Conservation (phyloP, 2,113 vertebrate species). For the Rhizomys pruinosus region DNA sequence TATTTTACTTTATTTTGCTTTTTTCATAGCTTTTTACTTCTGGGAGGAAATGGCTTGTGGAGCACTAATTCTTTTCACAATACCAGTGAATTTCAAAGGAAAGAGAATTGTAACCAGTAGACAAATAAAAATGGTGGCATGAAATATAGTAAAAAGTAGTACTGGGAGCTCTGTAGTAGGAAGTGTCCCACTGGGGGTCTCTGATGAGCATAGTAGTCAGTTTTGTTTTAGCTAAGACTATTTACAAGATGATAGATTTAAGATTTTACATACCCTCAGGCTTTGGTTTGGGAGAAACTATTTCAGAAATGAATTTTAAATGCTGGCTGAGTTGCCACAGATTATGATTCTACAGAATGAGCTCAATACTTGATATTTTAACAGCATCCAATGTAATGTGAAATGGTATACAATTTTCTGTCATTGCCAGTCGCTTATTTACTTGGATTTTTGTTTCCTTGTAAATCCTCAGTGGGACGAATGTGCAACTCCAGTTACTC, state of each 20-base stretch:
- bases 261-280: conserved; percentile 38
- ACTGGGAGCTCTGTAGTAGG: not conserved
- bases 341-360: conserved; percentile 46
- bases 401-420: not conserved
- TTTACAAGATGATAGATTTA: conserved; percentile 62
- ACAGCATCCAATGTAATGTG: not conserved
- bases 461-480: not conserved
- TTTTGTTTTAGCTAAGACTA: conserved; percentile 31
- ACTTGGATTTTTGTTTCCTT: conserved; percentile 48
- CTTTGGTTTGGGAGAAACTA: conserved; percentile 50
- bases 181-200: not conserved
- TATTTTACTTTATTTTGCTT: conserved; percentile 33
- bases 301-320: conserved; percentile 48
- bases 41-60: not conserved
- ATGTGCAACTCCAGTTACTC: not conserved
- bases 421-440: not conserved
- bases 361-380: conserved; percentile 21
- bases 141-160: conserved; percentile 47
- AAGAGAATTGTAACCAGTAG: not conserved
- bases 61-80: not conserved
- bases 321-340: conserved; percentile 17
- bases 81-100: conserved; percentile 18
- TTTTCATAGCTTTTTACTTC: conserved; percentile 27
- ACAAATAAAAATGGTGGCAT: conserved; percentile 47
- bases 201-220: not conserved